A percentile compares a stretch with the other conserved stretches of the same genome.
These are phyloP conservation scores for Matsumurasca onukii DNA, from an alignment of 1,140 invertebrate genomes.

Conservation along the genomic window DNA sequence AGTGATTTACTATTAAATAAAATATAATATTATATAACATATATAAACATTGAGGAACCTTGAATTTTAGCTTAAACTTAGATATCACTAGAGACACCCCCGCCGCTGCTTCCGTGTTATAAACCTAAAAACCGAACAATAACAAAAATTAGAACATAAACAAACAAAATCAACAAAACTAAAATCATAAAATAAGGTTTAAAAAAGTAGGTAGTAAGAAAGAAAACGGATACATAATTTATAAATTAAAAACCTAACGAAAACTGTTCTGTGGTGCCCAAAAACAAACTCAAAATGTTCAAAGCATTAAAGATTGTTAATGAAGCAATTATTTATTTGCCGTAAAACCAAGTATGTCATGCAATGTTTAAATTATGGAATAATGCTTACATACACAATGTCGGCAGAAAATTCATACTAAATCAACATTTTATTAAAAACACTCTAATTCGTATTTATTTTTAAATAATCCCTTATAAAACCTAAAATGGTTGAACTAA, in stretches of 20 bases:
- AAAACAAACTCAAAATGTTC: too few species aligned
- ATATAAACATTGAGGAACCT: conserved; percentile 17
- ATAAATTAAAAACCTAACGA: background rate
- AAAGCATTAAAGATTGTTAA: too few species aligned
- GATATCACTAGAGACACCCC: conserved; percentile 23
- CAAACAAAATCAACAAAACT: background rate
- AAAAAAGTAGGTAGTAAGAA: background rate
- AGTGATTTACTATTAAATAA: conserved; percentile 23
- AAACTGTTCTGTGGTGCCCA: background rate
- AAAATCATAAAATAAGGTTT: background rate
- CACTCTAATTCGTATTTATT: too few species aligned
- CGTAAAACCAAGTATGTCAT: too few species aligned
- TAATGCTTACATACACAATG: too few species aligned
- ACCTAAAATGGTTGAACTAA: too few species aligned
- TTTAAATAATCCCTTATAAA: too few species aligned
- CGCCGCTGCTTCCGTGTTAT: background rate
- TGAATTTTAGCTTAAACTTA: conserved; percentile 12
- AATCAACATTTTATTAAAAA: too few species aligned
- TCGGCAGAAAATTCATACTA: too few species aligned
- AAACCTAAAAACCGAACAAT: conserved; percentile 25
- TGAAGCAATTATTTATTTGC: too few species aligned
- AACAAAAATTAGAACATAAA: conserved; percentile 12
- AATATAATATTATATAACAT: conserved; percentile 31
- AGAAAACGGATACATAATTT: background rate
- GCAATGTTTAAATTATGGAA: too few species aligned